These are phyloP conservation scores for Drosophila sechellia DNA, from an alignment of 1,140 invertebrate genomes.

Conservation along the genomic window DNA sequence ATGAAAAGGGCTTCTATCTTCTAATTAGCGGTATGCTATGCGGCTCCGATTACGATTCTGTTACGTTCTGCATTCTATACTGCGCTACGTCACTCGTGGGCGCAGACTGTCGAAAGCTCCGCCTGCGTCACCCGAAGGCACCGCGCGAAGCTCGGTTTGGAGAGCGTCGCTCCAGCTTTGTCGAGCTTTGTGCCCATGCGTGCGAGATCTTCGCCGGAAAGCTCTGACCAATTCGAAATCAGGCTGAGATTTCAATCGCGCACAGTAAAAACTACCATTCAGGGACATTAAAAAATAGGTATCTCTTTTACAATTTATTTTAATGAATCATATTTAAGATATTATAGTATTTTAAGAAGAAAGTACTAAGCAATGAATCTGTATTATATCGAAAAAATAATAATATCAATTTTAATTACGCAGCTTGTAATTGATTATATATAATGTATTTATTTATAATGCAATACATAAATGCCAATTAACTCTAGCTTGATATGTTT, in stretches of 20 bases:
- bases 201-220: slow-evolving; percentile 16
- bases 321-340: too few relatives aligned
- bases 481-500: background rate
- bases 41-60: slow-evolving; percentile 10
- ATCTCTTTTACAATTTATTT: too few relatives aligned
- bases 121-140: slow-evolving; percentile 37
- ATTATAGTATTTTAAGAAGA: too few relatives aligned
- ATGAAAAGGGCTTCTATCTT: slow-evolving; percentile 5
- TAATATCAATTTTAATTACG: too few relatives aligned
- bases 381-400: too few relatives aligned
- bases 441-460: background rate
- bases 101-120: slow-evolving; percentile 58
- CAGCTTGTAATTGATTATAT: background rate
- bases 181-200: slow-evolving; percentile 21
- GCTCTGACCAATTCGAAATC: background rate
- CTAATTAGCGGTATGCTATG: slow-evolving; percentile 4
- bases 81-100: slow-evolving; percentile 53
- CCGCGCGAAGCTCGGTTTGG: slow-evolving; percentile 23
- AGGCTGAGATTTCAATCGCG: background rate
- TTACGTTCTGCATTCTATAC: slow-evolving; percentile 56
- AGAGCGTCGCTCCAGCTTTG: slow-evolving; percentile 1
- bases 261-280: background rate
- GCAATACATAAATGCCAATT: background rate
- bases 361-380: too few relatives aligned
- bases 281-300: background rate